These are phyloP conservation scores for Choristoneura fumiferana DNA, from an alignment of 1,140 invertebrate genomes.

Conservation along the genomic window DNA sequence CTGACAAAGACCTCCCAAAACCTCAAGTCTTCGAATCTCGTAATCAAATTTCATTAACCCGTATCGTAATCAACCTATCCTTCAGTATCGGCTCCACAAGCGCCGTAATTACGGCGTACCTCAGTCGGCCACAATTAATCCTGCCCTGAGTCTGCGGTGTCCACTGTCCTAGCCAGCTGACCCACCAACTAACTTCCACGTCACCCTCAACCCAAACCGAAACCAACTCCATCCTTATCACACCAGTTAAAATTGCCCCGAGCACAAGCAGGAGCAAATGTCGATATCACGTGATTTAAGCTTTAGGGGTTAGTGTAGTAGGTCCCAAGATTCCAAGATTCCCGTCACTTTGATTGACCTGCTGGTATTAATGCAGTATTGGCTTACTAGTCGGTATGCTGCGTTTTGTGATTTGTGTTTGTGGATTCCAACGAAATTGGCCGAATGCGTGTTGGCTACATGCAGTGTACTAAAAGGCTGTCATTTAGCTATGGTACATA, in stretches of 20 bases:
- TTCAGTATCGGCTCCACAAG: conserved; percentile 33
- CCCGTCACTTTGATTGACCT: conserved; percentile 32
- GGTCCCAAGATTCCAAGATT: conserved; percentile 30
- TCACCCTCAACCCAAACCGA: not conserved
- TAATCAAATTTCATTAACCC: conserved; percentile 20
- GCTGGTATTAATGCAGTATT: conserved; percentile 28
- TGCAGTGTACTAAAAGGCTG: no score
- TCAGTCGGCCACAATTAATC: conserved; percentile 63
- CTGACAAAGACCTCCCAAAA: no score
- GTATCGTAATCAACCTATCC: conserved; percentile 22
- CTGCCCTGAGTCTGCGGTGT: conserved; percentile 40
- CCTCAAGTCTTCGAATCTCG: no score
- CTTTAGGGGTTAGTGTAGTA: not conserved
- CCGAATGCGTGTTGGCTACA: no score
- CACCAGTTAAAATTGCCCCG: not conserved
- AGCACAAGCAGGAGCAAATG: not conserved
- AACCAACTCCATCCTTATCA: not conserved
- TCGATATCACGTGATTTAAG: not conserved
- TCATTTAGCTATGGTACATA: no score
- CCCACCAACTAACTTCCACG: not conserved
- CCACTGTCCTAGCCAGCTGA: conserved; percentile 33
- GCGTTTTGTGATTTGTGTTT: conserved; percentile 26
- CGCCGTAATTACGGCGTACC: conserved; percentile 57
- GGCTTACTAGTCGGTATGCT: conserved; percentile 25
- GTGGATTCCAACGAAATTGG: conserved; percentile 30